These are phyloP conservation scores for Acanthiza pusilla DNA, from an alignment of 2,797 vertebrate genomes.

Conservation along the genomic window DNA sequence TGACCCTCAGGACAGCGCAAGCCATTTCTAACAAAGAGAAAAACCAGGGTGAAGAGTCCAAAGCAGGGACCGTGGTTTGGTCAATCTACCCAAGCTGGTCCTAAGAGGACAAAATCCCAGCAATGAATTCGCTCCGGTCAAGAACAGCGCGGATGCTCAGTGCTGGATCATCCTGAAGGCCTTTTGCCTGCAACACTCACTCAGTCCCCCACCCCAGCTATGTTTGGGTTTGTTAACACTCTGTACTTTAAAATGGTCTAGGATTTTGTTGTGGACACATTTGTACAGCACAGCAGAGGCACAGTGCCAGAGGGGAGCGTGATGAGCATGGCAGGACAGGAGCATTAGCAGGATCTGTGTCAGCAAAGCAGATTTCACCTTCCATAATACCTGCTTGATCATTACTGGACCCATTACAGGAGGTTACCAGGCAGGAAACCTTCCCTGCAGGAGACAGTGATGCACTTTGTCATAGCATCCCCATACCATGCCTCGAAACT, in stretches of 20 bases:
- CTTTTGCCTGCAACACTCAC: neutral
- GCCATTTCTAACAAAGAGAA: neutral
- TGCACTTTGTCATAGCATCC: neutral
- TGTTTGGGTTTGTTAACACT: neutral
- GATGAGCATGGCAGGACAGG: neutral
- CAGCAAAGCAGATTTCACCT: constrained; percentile 22
- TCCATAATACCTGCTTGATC: neutral
- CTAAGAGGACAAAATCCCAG: neutral
- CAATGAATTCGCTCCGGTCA: accelerated
- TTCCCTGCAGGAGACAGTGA: neutral
- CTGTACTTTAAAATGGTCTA: neutral
- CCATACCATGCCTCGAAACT: neutral
- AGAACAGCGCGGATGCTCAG: neutral
- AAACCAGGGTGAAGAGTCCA: neutral
- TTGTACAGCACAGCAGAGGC: neutral
- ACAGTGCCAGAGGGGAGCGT: neutral
- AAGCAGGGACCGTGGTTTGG: neutral
- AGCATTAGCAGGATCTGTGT: neutral
- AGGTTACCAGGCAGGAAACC: neutral
- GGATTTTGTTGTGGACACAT: neutral
- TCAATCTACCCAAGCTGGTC: neutral
- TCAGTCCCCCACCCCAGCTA: neutral
- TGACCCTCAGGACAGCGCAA: neutral
- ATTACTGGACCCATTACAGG: neutral
- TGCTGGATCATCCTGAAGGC: neutral